Base-by-base conservation (phyloP, 2,888 invertebrate genomes). In the Drosophila parthenogenetica region DNA sequence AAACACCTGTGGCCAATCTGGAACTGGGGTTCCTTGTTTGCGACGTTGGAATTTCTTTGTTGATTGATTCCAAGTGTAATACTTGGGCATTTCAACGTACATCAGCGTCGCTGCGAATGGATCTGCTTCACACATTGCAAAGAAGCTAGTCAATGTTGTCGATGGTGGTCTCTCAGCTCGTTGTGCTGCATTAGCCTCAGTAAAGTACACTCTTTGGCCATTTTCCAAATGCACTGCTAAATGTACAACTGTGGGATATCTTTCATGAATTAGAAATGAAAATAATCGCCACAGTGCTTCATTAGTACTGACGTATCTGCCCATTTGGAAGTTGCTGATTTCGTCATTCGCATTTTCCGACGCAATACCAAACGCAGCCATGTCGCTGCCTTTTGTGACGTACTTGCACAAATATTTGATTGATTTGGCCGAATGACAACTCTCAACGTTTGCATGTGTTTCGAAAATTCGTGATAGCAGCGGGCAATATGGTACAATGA, bases 71-170 rank as follows among this genome's bases (percentile, higher is more conserved):
- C 42, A 42, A 42, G 16, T 17, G 13, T 22, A 22, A 22, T 22
- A 22, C 3, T 5, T 3, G 3, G 22, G 22, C 22, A 22, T 22
- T 3, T 22, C 49, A 32, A 45, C 40, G 32, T 49, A 49, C 17
- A 59, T 73, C 77, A 89, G 74, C 19, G 90, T 90, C 84, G 76
- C 63, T 67, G 86, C 85, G 66, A 88, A 87, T 17, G 73, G 77
- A 59, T 79, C 69, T 48, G 39, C 77, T 79, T 84, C 58, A 57
- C 90, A n/a, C n/a, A n/a, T n/a, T n/a, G n/a, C n/a, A n/a, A n/a
- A n/a, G n/a, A n/a, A n/a, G n/a, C n/a, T n/a, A n/a, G n/a, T n/a
- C n/a, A n/a, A n/a, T n/a, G n/a, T n/a, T n/a, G n/a, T n/a, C n/a
- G n/a, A n/a, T n/a, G 39, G 39, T 77, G 42, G 42, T 42, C 10